A percentile compares a stretch with the other conserved stretches of the same genome.
Conservation (phyloP, 2,888 invertebrate genomes). For the Trichogramma evanescens region DNA sequence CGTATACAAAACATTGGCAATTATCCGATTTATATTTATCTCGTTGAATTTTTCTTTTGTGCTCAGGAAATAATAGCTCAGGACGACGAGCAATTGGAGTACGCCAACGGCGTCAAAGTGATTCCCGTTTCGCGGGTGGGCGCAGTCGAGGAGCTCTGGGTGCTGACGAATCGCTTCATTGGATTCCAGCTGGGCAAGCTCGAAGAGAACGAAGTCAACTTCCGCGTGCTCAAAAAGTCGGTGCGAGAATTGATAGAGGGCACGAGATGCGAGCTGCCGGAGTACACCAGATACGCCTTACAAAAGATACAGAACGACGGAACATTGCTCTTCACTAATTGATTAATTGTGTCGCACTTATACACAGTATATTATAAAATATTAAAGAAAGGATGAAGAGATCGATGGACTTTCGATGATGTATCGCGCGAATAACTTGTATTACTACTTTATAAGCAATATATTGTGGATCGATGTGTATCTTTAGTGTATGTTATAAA, state of each 20-base stretch:
- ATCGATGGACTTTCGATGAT: too few relatives aligned
- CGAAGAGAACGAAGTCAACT: constrained; percentile 11
- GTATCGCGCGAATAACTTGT: too few relatives aligned
- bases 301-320: neutral
- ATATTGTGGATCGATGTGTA: too few relatives aligned
- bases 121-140: neutral
- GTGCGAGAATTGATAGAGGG: constrained; percentile 9
- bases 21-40: neutral
- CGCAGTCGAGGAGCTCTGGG: constrained; percentile 12
- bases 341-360: too few relatives aligned
- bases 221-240: constrained; percentile 11
- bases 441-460: too few relatives aligned
- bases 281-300: neutral
- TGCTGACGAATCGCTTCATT: constrained; percentile 12
- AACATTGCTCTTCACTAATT: too few relatives aligned
- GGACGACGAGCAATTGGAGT: constrained; percentile 10
- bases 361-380: too few relatives aligned
- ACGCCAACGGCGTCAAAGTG: constrained; percentile 18
- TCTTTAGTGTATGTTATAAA: too few relatives aligned
- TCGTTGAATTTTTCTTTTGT: neutral
- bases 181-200: constrained; percentile 6
- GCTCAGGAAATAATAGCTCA: constrained; percentile 13
- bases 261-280: constrained; percentile 15
- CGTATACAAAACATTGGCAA: constrained; percentile 1
- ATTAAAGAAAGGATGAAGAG: too few relatives aligned